phyloP scores from a whole-genome alignment of 1,140 invertebrate species.

The Psilanteris sp. region DNA sequence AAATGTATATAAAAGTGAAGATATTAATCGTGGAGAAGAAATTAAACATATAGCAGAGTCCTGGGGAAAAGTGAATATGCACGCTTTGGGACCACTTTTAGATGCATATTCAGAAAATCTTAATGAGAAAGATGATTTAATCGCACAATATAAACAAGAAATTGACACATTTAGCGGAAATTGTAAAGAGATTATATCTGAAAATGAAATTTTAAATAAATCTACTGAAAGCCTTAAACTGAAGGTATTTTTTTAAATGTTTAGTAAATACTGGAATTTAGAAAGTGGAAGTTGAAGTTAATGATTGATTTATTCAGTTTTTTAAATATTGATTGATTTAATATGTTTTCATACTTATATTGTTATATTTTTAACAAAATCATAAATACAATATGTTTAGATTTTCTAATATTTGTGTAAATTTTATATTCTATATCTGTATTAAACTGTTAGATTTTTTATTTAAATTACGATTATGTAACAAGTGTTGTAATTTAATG shows the following conservation, averaged over 20 bases:
- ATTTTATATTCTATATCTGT: too few species aligned
- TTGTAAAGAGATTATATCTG: slow-evolving; percentile 82
- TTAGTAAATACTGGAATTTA: too few species aligned
- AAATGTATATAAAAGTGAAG: slow-evolving; percentile 46
- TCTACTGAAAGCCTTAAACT: slow-evolving; percentile 81
- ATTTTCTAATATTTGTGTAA: too few species aligned
- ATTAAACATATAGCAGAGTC: slow-evolving; percentile 63
- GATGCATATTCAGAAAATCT: slow-evolving; percentile 85
- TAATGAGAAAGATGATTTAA: slow-evolving; percentile 83
- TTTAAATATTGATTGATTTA: too few species aligned
- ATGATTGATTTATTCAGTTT: too few species aligned
- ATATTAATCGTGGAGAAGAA: slow-evolving; percentile 53
- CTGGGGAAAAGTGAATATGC: slow-evolving; percentile 81
- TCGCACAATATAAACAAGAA: slow-evolving; percentile 82
- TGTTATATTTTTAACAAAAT: too few species aligned
- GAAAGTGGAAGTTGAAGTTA: too few species aligned
- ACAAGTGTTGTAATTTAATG: neutral
- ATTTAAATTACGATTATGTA: too few species aligned
- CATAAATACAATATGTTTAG: too few species aligned
- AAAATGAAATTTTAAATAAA: slow-evolving; percentile 83
- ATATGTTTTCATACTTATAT: too few species aligned
- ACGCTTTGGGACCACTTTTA: slow-evolving; percentile 83
- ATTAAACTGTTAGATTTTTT: neutral
- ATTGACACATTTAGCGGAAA: slow-evolving; percentile 83
- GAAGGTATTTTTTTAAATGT: slow-evolving; percentile 76